Percentiles rank a stretch among this genome's conserved stretches.
Conservation (phyloP, 53 echinoderm and acorn worm species). For the Zoroaster sp. region DNA sequence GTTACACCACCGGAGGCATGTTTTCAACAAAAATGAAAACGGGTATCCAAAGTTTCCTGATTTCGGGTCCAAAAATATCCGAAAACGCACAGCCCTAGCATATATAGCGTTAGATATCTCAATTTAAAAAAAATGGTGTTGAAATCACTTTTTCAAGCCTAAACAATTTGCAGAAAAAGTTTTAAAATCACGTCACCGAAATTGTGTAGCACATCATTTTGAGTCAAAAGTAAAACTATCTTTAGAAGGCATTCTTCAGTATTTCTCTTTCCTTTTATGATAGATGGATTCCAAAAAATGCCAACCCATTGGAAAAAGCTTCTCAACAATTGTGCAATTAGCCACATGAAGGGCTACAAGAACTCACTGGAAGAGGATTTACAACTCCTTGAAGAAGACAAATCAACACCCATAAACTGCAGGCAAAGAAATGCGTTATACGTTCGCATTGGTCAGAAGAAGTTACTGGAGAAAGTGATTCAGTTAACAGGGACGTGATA, state of each 20-base stretch:
- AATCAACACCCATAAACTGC: constrained; percentile 13
- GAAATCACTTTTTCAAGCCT: too few relatives aligned
- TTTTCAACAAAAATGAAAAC: too few relatives aligned
- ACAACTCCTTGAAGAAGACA: constrained; percentile 17
- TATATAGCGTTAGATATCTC: too few relatives aligned
- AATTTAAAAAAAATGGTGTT: too few relatives aligned
- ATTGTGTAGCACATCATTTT: background rate
- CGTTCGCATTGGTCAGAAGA: constrained; percentile 81
- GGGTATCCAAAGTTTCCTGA: too few relatives aligned
- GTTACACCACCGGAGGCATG: too few relatives aligned
- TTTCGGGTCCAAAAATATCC: too few relatives aligned
- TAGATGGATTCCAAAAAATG: constrained; percentile 69
- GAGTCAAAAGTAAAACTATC: background rate
- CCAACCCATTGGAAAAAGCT: constrained; percentile 64
- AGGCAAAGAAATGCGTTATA: constrained; percentile 60
- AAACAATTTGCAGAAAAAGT: too few relatives aligned
- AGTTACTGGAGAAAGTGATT: constrained; percentile 62
- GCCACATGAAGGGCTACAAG: constrained; percentile 60
- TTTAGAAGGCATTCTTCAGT: background rate
- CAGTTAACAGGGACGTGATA: background rate
- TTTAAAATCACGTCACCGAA: background rate
- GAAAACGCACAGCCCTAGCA: too few relatives aligned
- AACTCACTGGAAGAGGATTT: constrained; percentile 58
- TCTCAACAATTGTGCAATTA: constrained; percentile 44
- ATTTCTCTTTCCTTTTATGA: background rate